Evolutionary conservation across 2,797 vertebrate genomes (phyloP).

Genomic region (Darevskia mixta): DNA sequence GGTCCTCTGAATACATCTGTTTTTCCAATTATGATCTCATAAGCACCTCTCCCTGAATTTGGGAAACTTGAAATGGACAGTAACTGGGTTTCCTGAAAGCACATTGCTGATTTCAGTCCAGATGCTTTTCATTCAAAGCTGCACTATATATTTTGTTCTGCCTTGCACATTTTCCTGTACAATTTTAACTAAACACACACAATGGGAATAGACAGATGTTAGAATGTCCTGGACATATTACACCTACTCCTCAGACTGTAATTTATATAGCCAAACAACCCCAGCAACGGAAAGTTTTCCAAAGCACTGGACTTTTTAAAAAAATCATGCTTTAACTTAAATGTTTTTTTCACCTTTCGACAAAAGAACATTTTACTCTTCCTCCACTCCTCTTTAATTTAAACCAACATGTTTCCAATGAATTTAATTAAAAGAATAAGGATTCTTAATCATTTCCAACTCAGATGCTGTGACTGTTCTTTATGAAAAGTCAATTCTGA

Average conservation of each 20-base stretch:
- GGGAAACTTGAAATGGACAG: background rate
- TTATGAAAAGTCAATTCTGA: background rate
- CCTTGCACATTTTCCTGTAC: slow-evolving; percentile 1
- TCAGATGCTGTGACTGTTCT: background rate
- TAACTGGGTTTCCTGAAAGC: background rate
- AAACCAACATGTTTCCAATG: slow-evolving; percentile 1
- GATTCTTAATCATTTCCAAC: background rate
- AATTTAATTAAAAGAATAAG: slow-evolving; percentile 15
- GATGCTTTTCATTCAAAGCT: background rate
- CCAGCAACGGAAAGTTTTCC: background rate
- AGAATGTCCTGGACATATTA: background rate
- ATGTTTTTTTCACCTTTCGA: background rate
- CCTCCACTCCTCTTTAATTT: background rate
- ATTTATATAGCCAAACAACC: background rate
- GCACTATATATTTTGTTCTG: background rate
- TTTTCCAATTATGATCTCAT: slow-evolving; percentile 19
- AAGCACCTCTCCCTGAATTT: background rate
- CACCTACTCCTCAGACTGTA: background rate
- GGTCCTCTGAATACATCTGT: background rate
- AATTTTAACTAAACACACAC: slow-evolving; percentile 1
- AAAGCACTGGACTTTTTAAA: background rate
- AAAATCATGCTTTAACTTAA: background rate
- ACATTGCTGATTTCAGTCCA: background rate
- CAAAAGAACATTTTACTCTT: slow-evolving; percentile 1
- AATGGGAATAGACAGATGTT: slow-evolving; percentile 12